These are phyloP conservation scores for Linurgus olivaceus DNA, from an alignment of 2,797 vertebrate species.

Conservation along the genomic window DNA sequence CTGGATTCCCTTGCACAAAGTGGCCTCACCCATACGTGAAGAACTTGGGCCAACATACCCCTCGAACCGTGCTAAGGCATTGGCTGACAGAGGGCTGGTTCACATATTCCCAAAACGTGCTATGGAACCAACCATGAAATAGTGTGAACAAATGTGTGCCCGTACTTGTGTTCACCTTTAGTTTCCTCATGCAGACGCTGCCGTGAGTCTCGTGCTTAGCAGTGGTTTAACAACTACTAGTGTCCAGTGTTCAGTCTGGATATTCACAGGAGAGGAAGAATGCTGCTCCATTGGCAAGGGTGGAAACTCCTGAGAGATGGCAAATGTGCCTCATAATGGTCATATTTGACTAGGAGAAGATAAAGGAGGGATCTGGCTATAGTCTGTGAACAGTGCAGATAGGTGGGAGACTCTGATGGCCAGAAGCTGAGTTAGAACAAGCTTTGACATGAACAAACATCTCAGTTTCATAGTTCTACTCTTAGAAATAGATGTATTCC, in stretches of 20 bases:
- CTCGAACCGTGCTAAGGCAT: not conserved
- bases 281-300: not conserved
- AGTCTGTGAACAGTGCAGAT: not conserved
- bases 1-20: not conserved
- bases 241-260: not conserved
- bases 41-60: not conserved
- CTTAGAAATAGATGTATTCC: not conserved
- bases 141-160: not conserved
- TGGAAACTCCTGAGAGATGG: not conserved
- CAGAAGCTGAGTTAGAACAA: not conserved
- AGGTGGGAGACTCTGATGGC: not conserved
- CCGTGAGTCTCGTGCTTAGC: not conserved
- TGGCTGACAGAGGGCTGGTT: not conserved
- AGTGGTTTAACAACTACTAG: not conserved
- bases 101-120: not conserved
- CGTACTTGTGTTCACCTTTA: rapidly evolving
- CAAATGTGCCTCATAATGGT: not conserved
- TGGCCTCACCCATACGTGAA: not conserved
- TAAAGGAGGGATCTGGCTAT: not conserved
- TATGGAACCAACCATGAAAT: not conserved
- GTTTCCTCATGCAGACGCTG: not conserved
- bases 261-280: not conserved
- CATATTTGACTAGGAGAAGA: not conserved
- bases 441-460: not conserved
- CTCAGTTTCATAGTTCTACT: not conserved